Base-by-base conservation (phyloP, 2,888 invertebrate species). In the Biston stratarius region DNA sequence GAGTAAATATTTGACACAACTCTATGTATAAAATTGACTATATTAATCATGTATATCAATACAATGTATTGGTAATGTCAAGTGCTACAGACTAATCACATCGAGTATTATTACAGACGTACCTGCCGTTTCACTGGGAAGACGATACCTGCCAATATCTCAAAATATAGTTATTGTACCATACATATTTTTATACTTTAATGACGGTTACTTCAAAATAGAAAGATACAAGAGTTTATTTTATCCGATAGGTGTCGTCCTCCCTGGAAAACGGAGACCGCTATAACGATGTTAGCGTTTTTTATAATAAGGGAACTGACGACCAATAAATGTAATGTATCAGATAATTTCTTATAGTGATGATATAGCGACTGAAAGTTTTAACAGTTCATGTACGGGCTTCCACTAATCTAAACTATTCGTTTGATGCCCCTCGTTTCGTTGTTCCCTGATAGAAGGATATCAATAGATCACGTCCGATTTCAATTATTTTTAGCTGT, bases 301-400 rank as follows among this genome's bases (percentile, higher is more conserved):
- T 83, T 85, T 83, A 84, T 83, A 83, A 60, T 74, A 73, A 74
- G 71, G 58, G 90, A 92, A 91, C 89, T 90, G 92, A 92, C 92
- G 93, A 94, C 93, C 93, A 94, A 94, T 94, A 93, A 91, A 87
- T 92, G 91, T 93, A 93, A 92, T 89, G 84, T 86, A 85, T 87
- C 65, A 86, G 86, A 89, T 87, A 86, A 89, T 90, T 91, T 91
- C 88, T 89, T 92, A 91, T 65, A 67, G 90, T 90, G 87, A 90
- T 67, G 69, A 82, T 88, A 86, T 85, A 87, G 86, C 85, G 92
- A 92, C 92, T 93, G 92, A 91, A 83, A 85, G 91, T 91, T 88
- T 86, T 84, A 86, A 88, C 89, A 88, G 91, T 86, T 86, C 90
- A 90, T 92, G 92, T 91, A 86, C 77, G 93, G 93, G 93, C 93